phyloP scores from a whole-genome alignment of 2,888 invertebrate species.

The Apeira syringaria region DNA sequence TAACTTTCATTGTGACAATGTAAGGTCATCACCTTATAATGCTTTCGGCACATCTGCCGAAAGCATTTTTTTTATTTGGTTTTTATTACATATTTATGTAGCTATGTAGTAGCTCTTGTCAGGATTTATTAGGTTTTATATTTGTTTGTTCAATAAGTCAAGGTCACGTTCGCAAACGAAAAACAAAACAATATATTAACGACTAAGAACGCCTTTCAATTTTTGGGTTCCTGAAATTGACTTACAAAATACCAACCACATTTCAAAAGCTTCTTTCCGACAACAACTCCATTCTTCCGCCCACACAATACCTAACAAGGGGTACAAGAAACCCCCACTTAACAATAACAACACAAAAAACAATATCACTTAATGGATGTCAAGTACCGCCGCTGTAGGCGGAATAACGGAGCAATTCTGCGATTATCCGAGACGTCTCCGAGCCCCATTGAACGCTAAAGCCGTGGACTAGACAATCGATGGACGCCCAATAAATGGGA shows the following conservation, averaged over 20 bases:
- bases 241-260: not conserved
- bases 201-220: too few species aligned
- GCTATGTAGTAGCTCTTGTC: too few species aligned
- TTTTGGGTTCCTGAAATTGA: too few species aligned
- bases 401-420: conserved; percentile 44
- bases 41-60: too few species aligned
- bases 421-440: conserved; percentile 42
- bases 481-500: not conserved
- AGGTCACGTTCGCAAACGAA: too few species aligned
- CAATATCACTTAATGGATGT: conserved; percentile 33
- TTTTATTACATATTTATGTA: too few species aligned
- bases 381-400: conserved; percentile 29
- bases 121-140: too few species aligned
- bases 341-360: conserved; percentile 30
- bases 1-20: too few species aligned
- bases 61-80: too few species aligned
- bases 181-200: too few species aligned
- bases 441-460: conserved; percentile 45
- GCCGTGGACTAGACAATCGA: not conserved
- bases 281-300: conserved; percentile 12
- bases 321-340: conserved; percentile 11
- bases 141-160: too few species aligned
- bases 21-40: too few species aligned
- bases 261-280: conserved; percentile 3
- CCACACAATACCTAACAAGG: conserved; percentile 15